Evolutionary conservation across 1,140 invertebrate genomes (phyloP), one percentile per base, ranked within the genome.

Genomic region (Drosophila novamexicana): DNA sequence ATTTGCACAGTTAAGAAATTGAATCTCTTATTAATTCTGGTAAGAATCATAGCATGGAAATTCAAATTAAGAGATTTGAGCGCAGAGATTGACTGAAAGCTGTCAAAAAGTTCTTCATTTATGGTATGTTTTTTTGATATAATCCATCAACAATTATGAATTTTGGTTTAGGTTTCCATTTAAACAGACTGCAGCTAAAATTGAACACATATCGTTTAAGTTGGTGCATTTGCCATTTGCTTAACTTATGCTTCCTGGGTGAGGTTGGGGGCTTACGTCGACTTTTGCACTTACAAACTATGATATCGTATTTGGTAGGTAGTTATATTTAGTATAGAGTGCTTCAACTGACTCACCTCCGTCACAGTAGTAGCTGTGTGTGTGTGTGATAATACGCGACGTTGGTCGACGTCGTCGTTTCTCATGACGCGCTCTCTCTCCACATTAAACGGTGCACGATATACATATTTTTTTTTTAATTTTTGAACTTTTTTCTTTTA

Each of bases 301-400:
- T 82, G 53, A 63, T 67, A 81, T 75, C 42, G 73, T 64, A 77
- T 44, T 52, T 81, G 69, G 81, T 84, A 78, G 62, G 79, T 85
- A 76, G 68, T 71, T 81, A 79, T 80, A 81, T 73, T 78, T 85
- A 85, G 82, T 72, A 88, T 86, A 86, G 82, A 86, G 82, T 88
- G 82, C 82, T 88, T 86, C 83, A 88, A 88, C 83, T 83, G 80
- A 88, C 83, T 88, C 83, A 88, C 83, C 83, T 88, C 84, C 83
- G 75, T 75, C 78, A 81, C 81, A 81, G 81, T 81, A 71, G 78
- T 81, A 71, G 78, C 68, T 71, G 65, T 74, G 71, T 86, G 82
- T 81, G 77, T 84, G 73, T 79, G 69, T 77, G 62, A 67, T 52
- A 63, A 70, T 72, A 66, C 62, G 62, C 54, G 63, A 75, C 67